These are phyloP conservation scores for Glyphotaelius pellucidus DNA, from an alignment of 2,888 invertebrate species.

Conservation along the genomic window DNA sequence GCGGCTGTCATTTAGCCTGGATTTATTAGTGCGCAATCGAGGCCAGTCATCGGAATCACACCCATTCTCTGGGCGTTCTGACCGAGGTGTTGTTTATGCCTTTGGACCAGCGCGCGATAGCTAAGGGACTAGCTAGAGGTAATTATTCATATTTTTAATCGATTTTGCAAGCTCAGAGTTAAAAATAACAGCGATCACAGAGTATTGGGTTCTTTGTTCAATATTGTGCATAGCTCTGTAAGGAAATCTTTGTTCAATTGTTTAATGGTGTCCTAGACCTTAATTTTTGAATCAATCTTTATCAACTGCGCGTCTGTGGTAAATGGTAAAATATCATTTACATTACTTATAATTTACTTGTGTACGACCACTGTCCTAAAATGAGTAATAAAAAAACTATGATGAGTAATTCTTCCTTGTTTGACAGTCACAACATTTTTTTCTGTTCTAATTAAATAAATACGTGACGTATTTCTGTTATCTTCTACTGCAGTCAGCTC, in stretches of 20 bases:
- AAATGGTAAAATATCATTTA: no score
- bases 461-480: no score
- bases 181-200: background rate
- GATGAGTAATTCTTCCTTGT: no score
- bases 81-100: constrained; percentile 29
- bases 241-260: background rate
- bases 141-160: constrained; percentile 37
- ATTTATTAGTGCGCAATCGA: constrained; percentile 62
- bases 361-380: no score
- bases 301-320: no score
- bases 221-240: background rate
- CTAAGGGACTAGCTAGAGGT: constrained; percentile 25
- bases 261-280: background rate
- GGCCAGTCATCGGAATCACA: constrained; percentile 61
- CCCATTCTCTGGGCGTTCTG: constrained; percentile 56
- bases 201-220: background rate
- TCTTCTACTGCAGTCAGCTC: no score
- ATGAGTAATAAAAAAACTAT: no score
- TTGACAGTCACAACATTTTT: no score
- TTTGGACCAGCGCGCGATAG: constrained; percentile 21
- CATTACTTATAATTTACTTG: no score
- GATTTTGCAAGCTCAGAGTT: background rate
- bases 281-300: background rate
- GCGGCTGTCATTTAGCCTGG: constrained; percentile 62
- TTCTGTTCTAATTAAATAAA: no score